Evolutionary conservation across 2,113 vertebrate species (phyloP).

Genomic region (Podarcis muralis): DNA sequence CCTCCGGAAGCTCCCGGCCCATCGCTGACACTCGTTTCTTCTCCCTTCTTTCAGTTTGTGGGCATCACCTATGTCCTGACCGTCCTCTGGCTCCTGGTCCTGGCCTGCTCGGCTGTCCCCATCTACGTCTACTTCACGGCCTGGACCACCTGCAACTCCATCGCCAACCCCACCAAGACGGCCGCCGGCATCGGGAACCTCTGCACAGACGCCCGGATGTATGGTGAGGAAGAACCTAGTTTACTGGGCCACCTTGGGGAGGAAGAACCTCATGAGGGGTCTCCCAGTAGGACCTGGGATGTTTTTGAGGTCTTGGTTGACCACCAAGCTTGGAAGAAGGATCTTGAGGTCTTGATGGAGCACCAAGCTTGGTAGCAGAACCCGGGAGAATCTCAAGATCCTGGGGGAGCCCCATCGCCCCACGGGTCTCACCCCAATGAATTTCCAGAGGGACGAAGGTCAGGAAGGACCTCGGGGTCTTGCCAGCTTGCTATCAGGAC

Average conservation of each 20-base stretch:
- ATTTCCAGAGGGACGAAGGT: too few relatives aligned
- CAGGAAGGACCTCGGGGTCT: too few relatives aligned
- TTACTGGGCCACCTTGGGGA: too few relatives aligned
- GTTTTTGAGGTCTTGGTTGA: too few relatives aligned
- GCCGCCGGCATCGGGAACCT: constrained; percentile 87
- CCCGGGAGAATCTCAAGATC: too few relatives aligned
- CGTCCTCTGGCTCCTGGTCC: constrained; percentile 92
- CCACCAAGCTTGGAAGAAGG: too few relatives aligned
- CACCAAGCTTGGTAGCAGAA: too few relatives aligned
- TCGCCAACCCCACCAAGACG: constrained; percentile 89
- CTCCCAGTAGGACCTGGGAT: background rate
- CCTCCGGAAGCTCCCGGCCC: constrained; percentile 16
- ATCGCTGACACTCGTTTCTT: constrained; percentile 47
- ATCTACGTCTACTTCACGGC: constrained; percentile 98
- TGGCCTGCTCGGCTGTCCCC: constrained; percentile 91
- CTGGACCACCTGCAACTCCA: constrained; percentile 92
- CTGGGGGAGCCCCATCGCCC: too few relatives aligned
- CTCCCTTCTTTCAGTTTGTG: constrained; percentile 87
- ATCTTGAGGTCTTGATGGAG: too few relatives aligned
- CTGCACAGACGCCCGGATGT: constrained; percentile 95
- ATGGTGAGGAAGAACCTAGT: constrained; percentile 75
- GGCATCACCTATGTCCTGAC: constrained; percentile 91
- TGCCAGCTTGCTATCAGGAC: too few relatives aligned
- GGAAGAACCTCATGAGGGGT: too few relatives aligned
- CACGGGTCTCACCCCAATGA: too few relatives aligned